phyloP scores from a whole-genome alignment of 2,888 invertebrate genomes.

The Miltochrista miniata region DNA sequence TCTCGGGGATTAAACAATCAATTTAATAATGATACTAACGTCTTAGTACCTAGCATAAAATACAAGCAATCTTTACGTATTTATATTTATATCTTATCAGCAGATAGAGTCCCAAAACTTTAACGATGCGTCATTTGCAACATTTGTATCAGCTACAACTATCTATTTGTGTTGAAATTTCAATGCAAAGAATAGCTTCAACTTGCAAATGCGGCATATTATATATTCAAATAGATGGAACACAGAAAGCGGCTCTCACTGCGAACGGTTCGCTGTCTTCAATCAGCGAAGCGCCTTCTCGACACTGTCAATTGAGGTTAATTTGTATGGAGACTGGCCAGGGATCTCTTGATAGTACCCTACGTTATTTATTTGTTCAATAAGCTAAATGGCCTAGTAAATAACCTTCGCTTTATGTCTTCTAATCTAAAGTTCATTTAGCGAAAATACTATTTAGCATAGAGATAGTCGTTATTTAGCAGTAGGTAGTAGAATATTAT shows the following conservation, averaged over 20 bases:
- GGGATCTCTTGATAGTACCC: conserved; percentile 73
- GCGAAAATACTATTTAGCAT: conserved; percentile 5
- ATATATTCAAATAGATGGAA: conserved; percentile 56
- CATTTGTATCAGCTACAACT: background rate
- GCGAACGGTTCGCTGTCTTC: conserved; percentile 67
- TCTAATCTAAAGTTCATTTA: conserved; percentile 16
- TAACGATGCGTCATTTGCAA: conserved; percentile 14
- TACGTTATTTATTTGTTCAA: conserved; percentile 78
- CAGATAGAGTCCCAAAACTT: conserved; percentile 15
- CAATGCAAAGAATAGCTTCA: conserved; percentile 6
- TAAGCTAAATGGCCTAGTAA: conserved; percentile 70
- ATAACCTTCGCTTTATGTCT: conserved; percentile 48
- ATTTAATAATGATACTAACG: conserved; percentile 11
- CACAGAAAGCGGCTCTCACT: conserved; percentile 56
- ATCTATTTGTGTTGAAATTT: conserved; percentile 1
- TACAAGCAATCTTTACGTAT: conserved; percentile 11
- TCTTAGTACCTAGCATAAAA: conserved; percentile 33
- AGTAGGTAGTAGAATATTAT: conserved; percentile 28
- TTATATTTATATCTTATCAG: conserved; percentile 27
- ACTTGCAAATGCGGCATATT: conserved; percentile 32
- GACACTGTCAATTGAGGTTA: conserved; percentile 81
- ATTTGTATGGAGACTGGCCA: conserved; percentile 78
- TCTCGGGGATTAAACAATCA: too few species aligned
- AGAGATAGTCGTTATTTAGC: conserved; percentile 18
- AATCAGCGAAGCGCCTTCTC: conserved; percentile 81